Percentiles rank a stretch among this genome's conserved stretches.
These are phyloP conservation scores for Parazoanthus darwini DNA, from an alignment of 92 coral and sea anemone species.

Conservation along the genomic window DNA sequence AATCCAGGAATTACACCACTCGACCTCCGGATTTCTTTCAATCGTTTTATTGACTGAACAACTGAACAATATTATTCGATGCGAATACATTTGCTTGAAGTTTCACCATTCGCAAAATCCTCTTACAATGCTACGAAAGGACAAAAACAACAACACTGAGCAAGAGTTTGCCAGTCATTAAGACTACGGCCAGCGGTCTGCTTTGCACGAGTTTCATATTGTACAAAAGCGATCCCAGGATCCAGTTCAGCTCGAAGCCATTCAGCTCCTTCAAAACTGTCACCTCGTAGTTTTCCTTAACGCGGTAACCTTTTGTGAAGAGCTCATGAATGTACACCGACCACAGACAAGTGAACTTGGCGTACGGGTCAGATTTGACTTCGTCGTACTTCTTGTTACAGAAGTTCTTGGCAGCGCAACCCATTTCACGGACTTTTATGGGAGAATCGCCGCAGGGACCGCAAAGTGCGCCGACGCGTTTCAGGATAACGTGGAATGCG, in stretches of 20 bases:
- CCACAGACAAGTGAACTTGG: constrained; percentile 12
- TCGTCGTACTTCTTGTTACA: constrained; percentile 33
- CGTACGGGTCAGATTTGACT: constrained; percentile 20
- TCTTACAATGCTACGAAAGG: too few relatives aligned
- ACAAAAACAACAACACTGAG: too few relatives aligned
- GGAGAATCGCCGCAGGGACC: constrained; percentile 6
- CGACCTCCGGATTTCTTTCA: too few relatives aligned
- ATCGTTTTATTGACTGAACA: too few relatives aligned
- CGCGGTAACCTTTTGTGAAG: constrained; percentile 25
- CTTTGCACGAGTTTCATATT: not conserved
- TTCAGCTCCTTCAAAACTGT: constrained; percentile 6
- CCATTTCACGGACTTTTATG: constrained; percentile 7
- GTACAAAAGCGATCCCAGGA: not conserved
- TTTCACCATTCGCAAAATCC: too few relatives aligned
- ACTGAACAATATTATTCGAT: too few relatives aligned
- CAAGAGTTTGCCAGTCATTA: too few relatives aligned
- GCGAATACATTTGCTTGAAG: not conserved
- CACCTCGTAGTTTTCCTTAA: not conserved
- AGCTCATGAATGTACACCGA: not conserved
- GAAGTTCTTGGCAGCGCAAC: not conserved
- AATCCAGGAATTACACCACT: too few relatives aligned
- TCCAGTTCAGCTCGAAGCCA: constrained; percentile 1
- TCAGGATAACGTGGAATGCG: constrained; percentile 33
- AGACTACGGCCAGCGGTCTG: too few relatives aligned
- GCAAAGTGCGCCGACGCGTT: constrained; percentile 22